A percentile compares a stretch with the other conserved stretches of the same genome.
phyloP scores from a whole-genome alignment of 2,113 vertebrate genomes.

The Labeo catla region DNA sequence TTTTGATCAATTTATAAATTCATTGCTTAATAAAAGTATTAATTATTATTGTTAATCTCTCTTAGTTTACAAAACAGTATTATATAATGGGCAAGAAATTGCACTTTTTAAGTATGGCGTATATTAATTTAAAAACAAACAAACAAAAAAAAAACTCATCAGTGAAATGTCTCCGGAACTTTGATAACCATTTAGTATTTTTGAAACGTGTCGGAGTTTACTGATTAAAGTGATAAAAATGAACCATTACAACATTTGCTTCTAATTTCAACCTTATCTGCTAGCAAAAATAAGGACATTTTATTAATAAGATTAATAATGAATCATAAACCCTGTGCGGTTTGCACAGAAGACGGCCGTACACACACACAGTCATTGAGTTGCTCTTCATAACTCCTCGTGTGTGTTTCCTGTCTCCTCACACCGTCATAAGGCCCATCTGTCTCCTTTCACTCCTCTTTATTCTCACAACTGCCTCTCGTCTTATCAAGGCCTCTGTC shows the following conservation, averaged over 20 bases:
- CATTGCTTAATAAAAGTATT: neutral
- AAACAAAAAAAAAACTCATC: neutral
- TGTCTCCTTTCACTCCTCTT: conserved; percentile 41
- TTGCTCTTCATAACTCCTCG: neutral
- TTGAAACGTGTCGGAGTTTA: neutral
- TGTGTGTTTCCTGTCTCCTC: conserved; percentile 28
- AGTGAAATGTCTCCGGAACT: neutral
- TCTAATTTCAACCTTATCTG: neutral
- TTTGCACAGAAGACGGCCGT: neutral
- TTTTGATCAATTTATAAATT: neutral
- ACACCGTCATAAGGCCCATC: conserved; percentile 21
- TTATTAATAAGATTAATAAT: neutral
- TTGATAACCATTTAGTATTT: neutral
- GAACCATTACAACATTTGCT: neutral
- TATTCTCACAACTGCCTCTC: conserved; percentile 32
- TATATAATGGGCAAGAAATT: neutral
- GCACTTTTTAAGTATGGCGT: neutral
- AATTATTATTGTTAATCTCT: neutral
- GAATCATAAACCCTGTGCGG: neutral
- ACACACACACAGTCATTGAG: neutral
- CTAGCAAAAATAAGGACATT: neutral
- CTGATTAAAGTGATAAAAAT: neutral
- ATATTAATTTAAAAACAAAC: neutral
- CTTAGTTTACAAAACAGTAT: neutral
- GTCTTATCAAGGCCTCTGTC: conserved; percentile 30